phyloP scores from a whole-genome alignment of 2,113 vertebrate genomes.

The Anhinga anhinga region DNA sequence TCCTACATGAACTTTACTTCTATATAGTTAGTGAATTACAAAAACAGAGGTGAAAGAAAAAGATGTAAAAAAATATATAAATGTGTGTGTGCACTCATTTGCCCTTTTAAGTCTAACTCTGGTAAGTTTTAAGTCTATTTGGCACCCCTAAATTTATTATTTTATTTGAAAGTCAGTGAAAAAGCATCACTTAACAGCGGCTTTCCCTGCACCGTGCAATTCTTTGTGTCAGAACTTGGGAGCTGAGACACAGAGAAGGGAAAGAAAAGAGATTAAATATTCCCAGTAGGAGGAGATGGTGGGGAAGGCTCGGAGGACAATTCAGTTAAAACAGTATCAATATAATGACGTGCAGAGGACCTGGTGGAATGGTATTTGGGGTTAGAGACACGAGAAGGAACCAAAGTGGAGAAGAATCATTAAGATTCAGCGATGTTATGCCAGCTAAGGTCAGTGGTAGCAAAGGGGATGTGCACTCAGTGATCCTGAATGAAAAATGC shows the following conservation, averaged over 20 bases:
- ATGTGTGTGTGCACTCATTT: background rate
- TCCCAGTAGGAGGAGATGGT: background rate
- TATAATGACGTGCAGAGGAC: background rate
- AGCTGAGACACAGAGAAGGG: background rate
- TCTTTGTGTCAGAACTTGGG: background rate
- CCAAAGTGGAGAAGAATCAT: background rate
- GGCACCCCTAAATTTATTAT: background rate
- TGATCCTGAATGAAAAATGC: background rate
- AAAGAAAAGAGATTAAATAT: background rate
- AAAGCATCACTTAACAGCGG: background rate
- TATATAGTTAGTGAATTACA: background rate
- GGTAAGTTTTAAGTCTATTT: background rate
- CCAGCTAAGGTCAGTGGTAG: background rate
- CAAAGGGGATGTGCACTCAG: background rate
- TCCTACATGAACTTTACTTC: background rate
- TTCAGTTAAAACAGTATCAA: background rate
- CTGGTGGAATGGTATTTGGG: background rate
- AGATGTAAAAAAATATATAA: background rate
- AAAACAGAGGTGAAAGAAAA: background rate
- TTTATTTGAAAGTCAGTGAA: background rate
- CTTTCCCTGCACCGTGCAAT: fast-evolving
- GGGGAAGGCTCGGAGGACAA: background rate
- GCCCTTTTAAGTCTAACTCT: background rate
- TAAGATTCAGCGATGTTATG: background rate
- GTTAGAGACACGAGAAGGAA: background rate